Base-by-base conservation (phyloP, 2,113 vertebrate species). In the Pavo muticus region DNA sequence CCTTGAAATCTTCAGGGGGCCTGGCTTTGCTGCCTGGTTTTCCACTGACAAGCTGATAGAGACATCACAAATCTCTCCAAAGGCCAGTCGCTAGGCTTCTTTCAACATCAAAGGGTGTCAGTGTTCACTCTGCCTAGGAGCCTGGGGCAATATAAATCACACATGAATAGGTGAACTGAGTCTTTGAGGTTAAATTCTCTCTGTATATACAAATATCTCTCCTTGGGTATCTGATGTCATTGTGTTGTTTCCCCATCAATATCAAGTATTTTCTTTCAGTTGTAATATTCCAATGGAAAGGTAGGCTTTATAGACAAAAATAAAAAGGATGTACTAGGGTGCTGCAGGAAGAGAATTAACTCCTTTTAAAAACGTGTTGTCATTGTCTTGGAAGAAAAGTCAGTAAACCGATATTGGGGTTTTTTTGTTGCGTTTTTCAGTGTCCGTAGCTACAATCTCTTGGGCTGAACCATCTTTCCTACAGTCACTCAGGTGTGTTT, bases 81-180 rank as follows among this genome's bases (percentile, higher is more conserved):
- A 97, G 96, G 95, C 88, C 94, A 91, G 61, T 91, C 87, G 75
- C 88, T 63, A 56, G 89, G 82, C 69, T 91, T 91, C 89, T 96
- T 96, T 97, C 91, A 96, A 95, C 95, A 97, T 97, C 97, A 97
- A 96, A 97, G 85, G 25, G 84, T 95, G 85, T 88, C 80, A 82
- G 7, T 84, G 88, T 93, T 80, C 86, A 90, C 85, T 90, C 90
- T 88, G 95, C 95, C 88, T 88, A 2, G 1, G 74, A 94, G 94
- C 95, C 96, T 73, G 74, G 88, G 94, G 95, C 86, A 75, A 79
- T 68, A 84, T 77, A 89, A 93, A 94, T 94, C 89, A 92, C 89
- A 81, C 71, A 44, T 86, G 83, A 91, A 84, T 86, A 94, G 64
- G 86, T 92, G 83, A 95, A 93, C 94, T 37, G 79, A 96, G 77